phyloP scores from a whole-genome alignment of 2,113 vertebrate genomes.

The Pseudopipra pipra region DNA sequence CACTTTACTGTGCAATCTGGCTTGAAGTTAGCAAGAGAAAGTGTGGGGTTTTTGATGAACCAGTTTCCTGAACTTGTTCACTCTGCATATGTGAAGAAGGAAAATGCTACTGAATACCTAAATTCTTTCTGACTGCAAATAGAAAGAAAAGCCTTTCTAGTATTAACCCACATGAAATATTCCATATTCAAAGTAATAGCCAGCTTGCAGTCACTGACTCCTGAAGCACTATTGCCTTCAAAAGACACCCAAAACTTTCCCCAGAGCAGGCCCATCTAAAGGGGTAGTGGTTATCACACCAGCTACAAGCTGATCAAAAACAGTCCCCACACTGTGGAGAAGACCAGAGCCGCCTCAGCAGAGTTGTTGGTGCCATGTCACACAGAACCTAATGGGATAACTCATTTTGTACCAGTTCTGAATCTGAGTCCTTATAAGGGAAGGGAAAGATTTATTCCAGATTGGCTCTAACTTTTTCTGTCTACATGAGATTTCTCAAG shows the following conservation, averaged over 20 bases:
- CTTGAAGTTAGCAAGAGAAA: not conserved
- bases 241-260: not conserved
- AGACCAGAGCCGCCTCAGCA: not conserved
- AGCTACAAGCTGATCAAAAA: not conserved
- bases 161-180: not conserved
- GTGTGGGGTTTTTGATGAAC: not conserved
- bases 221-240: not conserved
- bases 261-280: not conserved
- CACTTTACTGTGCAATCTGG: not conserved
- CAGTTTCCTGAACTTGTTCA: not conserved
- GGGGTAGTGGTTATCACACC: not conserved
- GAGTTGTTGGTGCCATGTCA: accelerated
- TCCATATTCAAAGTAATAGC: not conserved
- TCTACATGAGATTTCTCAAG: not conserved
- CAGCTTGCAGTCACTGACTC: not conserved
- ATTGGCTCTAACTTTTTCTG: not conserved
- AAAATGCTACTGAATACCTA: not conserved
- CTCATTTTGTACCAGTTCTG: not conserved
- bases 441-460: not conserved
- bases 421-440: not conserved
- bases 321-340: not conserved
- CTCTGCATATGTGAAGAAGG: not conserved
- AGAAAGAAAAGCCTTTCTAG: not conserved
- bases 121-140: not conserved
- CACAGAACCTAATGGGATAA: not conserved